Evolutionary conservation across 2,113 vertebrate species (phyloP), one percentile per base, ranked within the genome.

Genomic region (Pyrgilauda ruficollis): DNA sequence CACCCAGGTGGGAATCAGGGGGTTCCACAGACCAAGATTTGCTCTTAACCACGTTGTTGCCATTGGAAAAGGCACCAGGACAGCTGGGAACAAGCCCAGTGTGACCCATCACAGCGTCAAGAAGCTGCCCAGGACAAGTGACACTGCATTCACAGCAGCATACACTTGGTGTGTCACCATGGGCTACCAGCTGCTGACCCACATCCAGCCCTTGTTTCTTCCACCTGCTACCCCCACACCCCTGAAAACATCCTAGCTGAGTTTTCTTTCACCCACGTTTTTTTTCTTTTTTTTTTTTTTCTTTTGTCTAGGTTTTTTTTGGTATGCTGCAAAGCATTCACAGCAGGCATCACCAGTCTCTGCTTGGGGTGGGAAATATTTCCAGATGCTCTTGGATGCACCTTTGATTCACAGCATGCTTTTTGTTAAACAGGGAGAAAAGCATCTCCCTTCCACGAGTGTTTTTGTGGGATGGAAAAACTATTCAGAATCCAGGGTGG

Each of bases 301-400:
- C 13, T 41, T 16, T 47, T 49, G 15, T 20, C 3, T 17, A 8
- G 15, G 17, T 23, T 49, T 7, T 47, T 49, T 49, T 49, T 49
- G 6, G 20, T 39, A 53, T 56, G 39, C 44, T 64, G 55, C 37
- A 75, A 68, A 95, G 4, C 26, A 64, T 30, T 92, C 66, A 27
- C 83, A 87, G 53, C 69, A 91, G 91, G 83, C 81, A 31, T 27
- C 67, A 28, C 43, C 50, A 55, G 0, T 39, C 53, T 89, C 68
- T 87, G 31, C 46, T 73, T 66, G 58, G 87, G 31, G 30, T 39
- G 55, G 78, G 74, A 89, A 95, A 86, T 58, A 83, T 26, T 96
- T 95, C 87, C 93, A 96, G 91, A 96, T 90, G 82, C 50, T 85
- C 49, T 91, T 97, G 93, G 94, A 94, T 90, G 78, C 63, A 93